These are phyloP conservation scores for Harpegnathos saltator DNA, from an alignment of 1,140 invertebrate genomes.

Conservation along the genomic window DNA sequence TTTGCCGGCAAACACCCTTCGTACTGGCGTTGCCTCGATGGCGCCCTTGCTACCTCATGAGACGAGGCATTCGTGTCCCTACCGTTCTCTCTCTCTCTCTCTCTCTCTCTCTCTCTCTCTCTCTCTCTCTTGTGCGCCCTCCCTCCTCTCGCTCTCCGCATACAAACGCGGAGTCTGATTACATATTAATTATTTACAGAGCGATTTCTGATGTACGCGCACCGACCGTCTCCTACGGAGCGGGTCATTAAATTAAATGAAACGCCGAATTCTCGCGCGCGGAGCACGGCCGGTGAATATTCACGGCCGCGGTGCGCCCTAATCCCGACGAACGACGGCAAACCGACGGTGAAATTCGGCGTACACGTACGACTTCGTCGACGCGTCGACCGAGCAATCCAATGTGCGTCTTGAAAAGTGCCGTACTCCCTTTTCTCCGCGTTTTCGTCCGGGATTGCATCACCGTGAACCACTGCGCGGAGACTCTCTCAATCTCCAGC, in stretches of 20 bases:
- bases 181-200: slow-evolving; percentile 85
- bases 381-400: background rate
- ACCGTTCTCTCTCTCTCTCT: slow-evolving; percentile 54
- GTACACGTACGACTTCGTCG: background rate
- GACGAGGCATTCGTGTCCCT: slow-evolving; percentile 71
- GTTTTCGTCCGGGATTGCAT: background rate
- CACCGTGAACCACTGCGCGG: background rate
- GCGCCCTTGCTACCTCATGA: slow-evolving; percentile 75
- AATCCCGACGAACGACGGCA: slow-evolving; percentile 23
- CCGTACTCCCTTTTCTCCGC: background rate
- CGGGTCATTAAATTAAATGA: slow-evolving; percentile 82
- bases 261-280: slow-evolving; percentile 72
- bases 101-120: too few species aligned
- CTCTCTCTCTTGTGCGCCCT: slow-evolving; percentile 67
- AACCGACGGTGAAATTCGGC: slow-evolving; percentile 14
- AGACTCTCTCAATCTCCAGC: background rate
- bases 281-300: slow-evolving; percentile 27
- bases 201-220: slow-evolving; percentile 74
- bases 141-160: slow-evolving; percentile 59
- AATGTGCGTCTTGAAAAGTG: background rate
- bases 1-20: slow-evolving; percentile 84
- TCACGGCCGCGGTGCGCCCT: slow-evolving; percentile 9
- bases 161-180: slow-evolving; percentile 81
- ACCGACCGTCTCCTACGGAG: slow-evolving; percentile 67
- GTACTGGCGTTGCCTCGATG: slow-evolving; percentile 72